A percentile compares a stretch with the other conserved stretches of the same genome.
Conservation (phyloP, 2,113 vertebrate species). For the Tragelaphus scriptus region DNA sequence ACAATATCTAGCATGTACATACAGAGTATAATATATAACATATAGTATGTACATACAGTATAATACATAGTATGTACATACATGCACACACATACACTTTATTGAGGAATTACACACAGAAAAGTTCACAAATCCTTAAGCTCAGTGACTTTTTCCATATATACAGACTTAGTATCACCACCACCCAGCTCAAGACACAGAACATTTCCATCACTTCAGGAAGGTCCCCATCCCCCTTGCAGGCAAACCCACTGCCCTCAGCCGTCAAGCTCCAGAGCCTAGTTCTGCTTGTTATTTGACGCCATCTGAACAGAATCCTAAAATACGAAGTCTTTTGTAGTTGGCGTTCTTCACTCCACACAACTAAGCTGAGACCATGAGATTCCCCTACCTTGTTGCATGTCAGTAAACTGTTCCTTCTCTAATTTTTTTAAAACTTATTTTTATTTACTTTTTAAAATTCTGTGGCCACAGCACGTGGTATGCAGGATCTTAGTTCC, state of each 20-base stretch:
- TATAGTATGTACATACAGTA: neutral
- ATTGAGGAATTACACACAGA: neutral
- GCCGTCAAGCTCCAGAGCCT: neutral
- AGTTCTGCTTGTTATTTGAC: neutral
- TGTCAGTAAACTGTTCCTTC: fast-evolving
- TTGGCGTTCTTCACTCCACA: fast-evolving
- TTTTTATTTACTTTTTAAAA: neutral
- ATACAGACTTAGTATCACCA: too few species aligned
- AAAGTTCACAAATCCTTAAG: neutral
- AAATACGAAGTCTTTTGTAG: fast-evolving
- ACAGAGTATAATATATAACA: neutral
- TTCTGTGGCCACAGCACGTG: neutral
- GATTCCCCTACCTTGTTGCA: fast-evolving
- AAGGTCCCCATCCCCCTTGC: neutral
- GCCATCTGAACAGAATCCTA: fast-evolving
- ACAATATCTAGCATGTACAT: neutral
- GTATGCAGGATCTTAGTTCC: neutral
- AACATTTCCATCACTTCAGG: neutral
- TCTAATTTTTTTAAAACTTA: neutral
- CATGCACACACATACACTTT: neutral
- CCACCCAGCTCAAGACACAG: neutral
- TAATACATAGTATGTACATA: neutral
- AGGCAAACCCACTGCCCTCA: neutral
- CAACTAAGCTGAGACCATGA: neutral
- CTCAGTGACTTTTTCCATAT: neutral